Evolutionary conservation across 2,888 invertebrate species (phyloP), one percentile per base, ranked within the genome.

Genomic region (Acleris sparsana): DNA sequence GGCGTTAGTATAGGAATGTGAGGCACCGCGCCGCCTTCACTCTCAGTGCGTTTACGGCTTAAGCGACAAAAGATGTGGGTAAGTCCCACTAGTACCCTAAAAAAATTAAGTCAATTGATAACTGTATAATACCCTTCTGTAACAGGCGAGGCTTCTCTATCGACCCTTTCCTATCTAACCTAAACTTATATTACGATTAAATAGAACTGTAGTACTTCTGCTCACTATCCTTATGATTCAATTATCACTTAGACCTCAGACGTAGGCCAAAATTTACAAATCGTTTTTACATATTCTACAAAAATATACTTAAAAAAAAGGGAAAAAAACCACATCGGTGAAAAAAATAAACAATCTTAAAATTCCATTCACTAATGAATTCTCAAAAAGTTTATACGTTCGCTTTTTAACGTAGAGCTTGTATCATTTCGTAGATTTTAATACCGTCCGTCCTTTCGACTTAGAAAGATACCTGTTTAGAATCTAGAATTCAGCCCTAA

Each of bases 391-490:
- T 17, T 46, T 33, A 46, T 29, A 44, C 39, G 13, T 17, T 57
- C 22, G 39, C 61, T 53, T 56, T 25, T 20, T 65, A 29, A 43
- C 49, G 39, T 56, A 52, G 17, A 57, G 52, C 56, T 66, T 57
- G 33, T 62, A 53, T 62, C 11, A 48, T 62, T 62, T 57, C 16
- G 39, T 66, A 62, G 56, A 61, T 33, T 60, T 59, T n/a, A 62
- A 52, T 66, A 65, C 51, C 65, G 48, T 66, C 66, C 66, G 66
- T 66, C 66, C 62, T 66, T 44, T 65, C 64, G 55, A 57, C 46
- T 20, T 57, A 60, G 57, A 66, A 16, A n/a, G 9, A 39, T 39
- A 39, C 13, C 11, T 39, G 46, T 33, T 11, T 49, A 59, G 44
- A 29, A 48, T 33, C 13, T 49, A 59, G 44, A 29, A 48, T 18